Percentiles rank a stretch among this genome's conserved stretches.
Conservation (phyloP, 30 jellyfish, hydroid and myxozoan genomes). For the Pseudorhiza aurosa region DNA sequence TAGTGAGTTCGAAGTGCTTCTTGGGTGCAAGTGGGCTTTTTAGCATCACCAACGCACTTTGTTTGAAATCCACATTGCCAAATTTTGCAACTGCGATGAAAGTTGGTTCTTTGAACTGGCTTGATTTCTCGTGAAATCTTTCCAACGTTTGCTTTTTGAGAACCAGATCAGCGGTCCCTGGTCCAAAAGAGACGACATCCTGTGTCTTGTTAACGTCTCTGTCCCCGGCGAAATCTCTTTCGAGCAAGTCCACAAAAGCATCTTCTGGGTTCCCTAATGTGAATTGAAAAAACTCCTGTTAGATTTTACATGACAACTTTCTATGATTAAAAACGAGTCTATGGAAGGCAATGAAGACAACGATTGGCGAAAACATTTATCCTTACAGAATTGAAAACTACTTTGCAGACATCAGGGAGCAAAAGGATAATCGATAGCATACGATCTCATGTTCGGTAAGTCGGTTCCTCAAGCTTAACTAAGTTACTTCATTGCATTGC, state of each 20-base stretch:
- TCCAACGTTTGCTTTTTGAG: conserved; percentile 11
- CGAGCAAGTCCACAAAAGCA: conserved; percentile 10
- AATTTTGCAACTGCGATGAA: conserved; percentile 14
- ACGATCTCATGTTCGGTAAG: too few species aligned
- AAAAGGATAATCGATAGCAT: too few species aligned
- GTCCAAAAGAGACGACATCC: conserved; percentile 34
- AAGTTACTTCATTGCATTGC: too few species aligned
- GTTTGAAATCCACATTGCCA: neutral
- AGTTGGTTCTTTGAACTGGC: conserved; percentile 3
- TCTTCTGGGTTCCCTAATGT: neutral
- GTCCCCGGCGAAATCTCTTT: conserved; percentile 13
- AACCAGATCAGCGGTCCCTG: neutral
- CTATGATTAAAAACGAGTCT: too few species aligned
- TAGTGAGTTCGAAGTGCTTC: conserved; percentile 22
- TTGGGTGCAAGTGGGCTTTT: conserved; percentile 5
- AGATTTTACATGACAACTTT: too few species aligned
- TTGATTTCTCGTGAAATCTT: conserved; percentile 1
- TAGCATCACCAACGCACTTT: conserved; percentile 16
- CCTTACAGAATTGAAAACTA: too few species aligned
- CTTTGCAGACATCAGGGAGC: too few species aligned
- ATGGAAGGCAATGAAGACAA: too few species aligned
- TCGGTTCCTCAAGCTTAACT: too few species aligned
- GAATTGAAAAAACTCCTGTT: neutral
- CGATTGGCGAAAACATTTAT: too few species aligned
- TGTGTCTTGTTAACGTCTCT: conserved; percentile 21